Evolutionary conservation across 30 jellyfish, hydroid and myxozoan species (phyloP), one percentile per base, ranked within the genome.

Genomic region (Hydractinia echinata): DNA sequence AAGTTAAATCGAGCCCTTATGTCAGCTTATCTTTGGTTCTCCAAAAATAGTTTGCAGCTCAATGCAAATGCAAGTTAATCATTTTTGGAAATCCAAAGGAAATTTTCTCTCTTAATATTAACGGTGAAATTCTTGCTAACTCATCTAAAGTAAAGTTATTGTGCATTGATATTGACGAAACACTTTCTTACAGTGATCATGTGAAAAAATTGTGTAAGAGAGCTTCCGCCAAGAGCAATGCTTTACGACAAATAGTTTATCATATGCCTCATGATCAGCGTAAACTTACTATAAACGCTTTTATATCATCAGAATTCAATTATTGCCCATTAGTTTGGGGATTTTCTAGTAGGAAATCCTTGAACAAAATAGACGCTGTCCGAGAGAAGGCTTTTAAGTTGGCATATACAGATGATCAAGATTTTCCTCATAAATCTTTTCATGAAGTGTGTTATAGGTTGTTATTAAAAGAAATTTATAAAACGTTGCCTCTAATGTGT

Each of bases 151-250:
- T 56, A 56, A 56, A 56, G 68, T 56, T 56, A 56, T 56, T 56
- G 68, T 56, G 68, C 68, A 56, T 56, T 56, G 68, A 56, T 56
- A 56, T 56, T 56, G 68, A 56, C n/a, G n/a, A n/a, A n/a, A 56
- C 10, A n/a, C 68, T 56, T 56, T 56, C 68, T 56, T 56, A 56
- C 68, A 56, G 68, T 56, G 68, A 56, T n/a, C 68, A 56, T 10
- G 68, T 56, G 68, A 56, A 56, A 9, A 56, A n/a, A 56, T 56
- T 9, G n/a, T 56, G 68, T 56, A 56, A 9, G 68, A 56, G 68
- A 56, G 68, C 68, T 56, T 9, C 68, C n/a, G 68, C n/a, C 68
- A 56, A 56, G n/a, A n/a, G 10, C 68, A 56, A 56, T 56, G 68
- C 68, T 56, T 56, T n/a, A n/a, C 68, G n/a, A 56, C 68, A 56